Evolutionary conservation across 2,113 vertebrate species (phyloP), one percentile per base, ranked within the genome.

Genomic region (Xenopus laevis): DNA sequence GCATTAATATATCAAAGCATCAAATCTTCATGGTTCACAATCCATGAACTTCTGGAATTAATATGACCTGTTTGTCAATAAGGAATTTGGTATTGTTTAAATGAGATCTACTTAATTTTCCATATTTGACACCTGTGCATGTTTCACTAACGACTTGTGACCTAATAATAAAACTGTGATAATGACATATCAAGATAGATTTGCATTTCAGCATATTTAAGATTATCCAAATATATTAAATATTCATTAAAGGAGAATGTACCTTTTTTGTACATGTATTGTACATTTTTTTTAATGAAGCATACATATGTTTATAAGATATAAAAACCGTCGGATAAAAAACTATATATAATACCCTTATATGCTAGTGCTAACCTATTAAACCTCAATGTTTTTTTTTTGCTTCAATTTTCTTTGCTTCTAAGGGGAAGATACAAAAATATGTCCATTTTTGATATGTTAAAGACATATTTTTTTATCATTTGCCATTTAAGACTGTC

Each of bases 261-360:
- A 3, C 10, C 10, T 13, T 21, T 13, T 13, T 10, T 21, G 2
- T n/a, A 16, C 9, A 3, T 13, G 3, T 2, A 58, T 10, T 21
- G 2, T n/a, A 16, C 9, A 16, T 58, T 13, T n/a, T 3, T 58
- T 16, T 3, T 6, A 58, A 58, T 13, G 10, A 2, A 58, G 9
- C 57, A 78, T 79, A 84, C 86, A 92, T 85, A 84, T 87, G 86
- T 87, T 81, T 84, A 85, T 82, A n/a, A n/a, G n/a, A n/a, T n/a
- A n/a, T n/a, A n/a, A n/a, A n/a, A n/a, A n/a, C n/a, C n/a, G n/a
- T n/a, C n/a, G n/a, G n/a, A n/a, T n/a, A n/a, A n/a, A n/a, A n/a
- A n/a, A n/a, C n/a, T n/a, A n/a, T n/a, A n/a, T n/a, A n/a, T n/a
- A n/a, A n/a, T n/a, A n/a, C n/a, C n/a, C n/a, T n/a, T n/a, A n/a